These are phyloP conservation scores for Malaclemys terrapin DNA, from an alignment of 2,113 vertebrate species.

Conservation along the genomic window DNA sequence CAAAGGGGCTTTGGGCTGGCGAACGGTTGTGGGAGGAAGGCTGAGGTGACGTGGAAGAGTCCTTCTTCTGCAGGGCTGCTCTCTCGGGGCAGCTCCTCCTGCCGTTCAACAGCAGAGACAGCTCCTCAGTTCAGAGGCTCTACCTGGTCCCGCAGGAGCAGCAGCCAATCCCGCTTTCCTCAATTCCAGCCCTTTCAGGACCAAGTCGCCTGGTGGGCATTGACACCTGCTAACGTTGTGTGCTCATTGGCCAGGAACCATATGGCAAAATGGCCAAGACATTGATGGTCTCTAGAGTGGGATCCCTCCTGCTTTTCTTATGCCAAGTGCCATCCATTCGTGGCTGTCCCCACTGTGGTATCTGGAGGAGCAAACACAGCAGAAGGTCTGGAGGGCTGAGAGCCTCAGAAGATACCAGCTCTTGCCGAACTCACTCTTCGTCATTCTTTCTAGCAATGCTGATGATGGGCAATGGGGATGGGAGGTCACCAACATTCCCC, in stretches of 20 bases:
- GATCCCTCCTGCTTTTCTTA: background rate
- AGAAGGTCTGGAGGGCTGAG: background rate
- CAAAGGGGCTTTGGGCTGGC: background rate
- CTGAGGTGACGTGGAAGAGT: no score
- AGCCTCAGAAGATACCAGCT: background rate
- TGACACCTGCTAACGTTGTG: background rate
- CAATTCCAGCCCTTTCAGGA: background rate
- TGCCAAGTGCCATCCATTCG: background rate
- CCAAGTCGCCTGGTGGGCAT: background rate
- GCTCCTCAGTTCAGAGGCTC: background rate
- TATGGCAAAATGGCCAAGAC: background rate
- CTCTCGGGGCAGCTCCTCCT: accelerated
- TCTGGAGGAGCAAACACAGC: background rate
- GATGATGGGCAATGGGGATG: accelerated
- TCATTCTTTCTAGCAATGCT: background rate
- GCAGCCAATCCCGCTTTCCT: background rate
- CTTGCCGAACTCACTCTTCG: background rate
- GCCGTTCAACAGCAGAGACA: background rate
- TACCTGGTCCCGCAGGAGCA: background rate
- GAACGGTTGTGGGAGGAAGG: background rate
- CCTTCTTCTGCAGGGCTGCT: background rate
- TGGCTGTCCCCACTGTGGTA: background rate
- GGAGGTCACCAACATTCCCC: background rate
- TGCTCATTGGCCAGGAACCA: background rate
- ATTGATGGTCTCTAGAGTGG: background rate